Percentiles rank a stretch among this genome's conserved stretches.
phyloP scores from a whole-genome alignment of 2,797 vertebrate species.

The Cirrhinus molitorella region DNA sequence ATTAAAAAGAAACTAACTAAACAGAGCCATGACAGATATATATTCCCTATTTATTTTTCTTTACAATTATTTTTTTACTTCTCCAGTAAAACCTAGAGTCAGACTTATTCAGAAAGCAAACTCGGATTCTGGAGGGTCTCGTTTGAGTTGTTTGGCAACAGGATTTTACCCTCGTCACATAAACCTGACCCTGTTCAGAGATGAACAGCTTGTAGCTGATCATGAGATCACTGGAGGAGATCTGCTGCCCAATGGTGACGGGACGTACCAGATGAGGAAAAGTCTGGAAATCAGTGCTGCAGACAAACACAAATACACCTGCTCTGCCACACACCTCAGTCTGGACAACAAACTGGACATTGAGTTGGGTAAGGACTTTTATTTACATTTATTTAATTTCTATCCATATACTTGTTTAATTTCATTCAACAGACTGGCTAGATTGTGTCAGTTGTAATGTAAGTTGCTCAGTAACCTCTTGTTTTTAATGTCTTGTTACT shows the following conservation, averaged over 20 bases:
- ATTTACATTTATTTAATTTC: too few species aligned
- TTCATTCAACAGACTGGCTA: too few species aligned
- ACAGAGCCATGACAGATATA: too few species aligned
- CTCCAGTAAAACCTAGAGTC: neutral
- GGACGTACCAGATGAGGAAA: slow-evolving; percentile 10
- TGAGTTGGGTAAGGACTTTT: neutral
- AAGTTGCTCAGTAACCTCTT: too few species aligned
- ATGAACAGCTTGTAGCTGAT: slow-evolving; percentile 37
- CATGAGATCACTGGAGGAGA: slow-evolving; percentile 50
- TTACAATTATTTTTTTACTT: too few species aligned
- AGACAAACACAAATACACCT: slow-evolving; percentile 19
- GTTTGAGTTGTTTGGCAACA: slow-evolving; percentile 1
- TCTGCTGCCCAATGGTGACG: slow-evolving; percentile 53
- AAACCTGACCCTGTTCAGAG: slow-evolving; percentile 48
- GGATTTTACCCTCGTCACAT: slow-evolving; percentile 49
- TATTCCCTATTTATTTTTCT: too few species aligned
- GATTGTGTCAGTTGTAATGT: too few species aligned
- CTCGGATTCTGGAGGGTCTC: neutral
- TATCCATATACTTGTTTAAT: too few species aligned
- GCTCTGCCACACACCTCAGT: slow-evolving; percentile 27
- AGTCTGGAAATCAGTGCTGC: neutral
- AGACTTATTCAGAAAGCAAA: neutral
- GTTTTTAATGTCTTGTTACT: neutral
- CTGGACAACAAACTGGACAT: slow-evolving; percentile 40
- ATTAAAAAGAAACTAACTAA: too few species aligned